Base-by-base conservation (phyloP, 2,888 invertebrate species). In the Drosophila tripunctata region DNA sequence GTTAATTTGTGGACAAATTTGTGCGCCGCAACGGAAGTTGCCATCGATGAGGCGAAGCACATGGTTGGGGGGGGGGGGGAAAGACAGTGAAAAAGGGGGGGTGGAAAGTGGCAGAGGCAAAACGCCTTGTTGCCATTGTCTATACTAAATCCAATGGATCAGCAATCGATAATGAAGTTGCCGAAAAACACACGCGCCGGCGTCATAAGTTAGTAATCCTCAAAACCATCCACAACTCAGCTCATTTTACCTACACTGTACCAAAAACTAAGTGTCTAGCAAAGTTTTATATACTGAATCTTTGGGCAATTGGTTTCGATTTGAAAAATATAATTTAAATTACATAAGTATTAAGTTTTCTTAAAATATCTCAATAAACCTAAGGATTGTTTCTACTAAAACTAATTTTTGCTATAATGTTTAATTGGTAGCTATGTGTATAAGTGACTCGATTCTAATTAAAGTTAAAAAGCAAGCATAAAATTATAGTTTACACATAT, bases 1-100 rank as follows among this genome's bases (percentile, higher is more conserved):
- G 85, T 84, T 85, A 84, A 84, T 84, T 84, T 85, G 83, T 84
- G 83, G 83, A 84, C 85, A 84, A 85, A 84, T 85, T 84, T 85
- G 78, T 73, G 77, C 62, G 76, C 84, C 82, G 67, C 80, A 82
- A 73, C 84, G 82, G 81, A 82, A 77, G 75, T 31, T 58, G 57
- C 27, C 38, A 36, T 19, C 22, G 40, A 22, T 22, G 19, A 14
- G 14, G n/a, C n/a, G n/a, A n/a, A n/a, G n/a, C n/a, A n/a, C n/a
- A n/a, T n/a, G n/a, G n/a, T n/a, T n/a, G n/a, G 31, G 48, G 33
- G 24, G 19, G 4, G 15, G 14, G 30, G 21, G 8, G 15, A 15
- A 6, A 36, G 15, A 24, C 5, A 24, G 24, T 15, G n/a, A 2
- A 10, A 0, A 4, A 14, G 14, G 24, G 19, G 4, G 15, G 14